Conservation (phyloP, 1,140 invertebrate genomes). For the Trachymyrmex septentrionalis region DNA sequence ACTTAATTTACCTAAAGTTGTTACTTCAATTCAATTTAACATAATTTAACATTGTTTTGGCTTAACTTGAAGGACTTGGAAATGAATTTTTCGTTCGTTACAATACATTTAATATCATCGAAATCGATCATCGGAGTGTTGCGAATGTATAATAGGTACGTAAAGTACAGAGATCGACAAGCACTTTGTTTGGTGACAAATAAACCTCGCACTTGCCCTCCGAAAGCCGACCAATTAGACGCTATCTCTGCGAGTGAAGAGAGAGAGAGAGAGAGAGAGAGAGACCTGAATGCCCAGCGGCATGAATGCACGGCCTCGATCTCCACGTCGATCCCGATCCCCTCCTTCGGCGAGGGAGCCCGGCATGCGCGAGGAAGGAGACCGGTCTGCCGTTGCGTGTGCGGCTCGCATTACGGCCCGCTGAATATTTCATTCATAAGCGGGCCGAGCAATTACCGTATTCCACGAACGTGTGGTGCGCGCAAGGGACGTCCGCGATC, state of each 20-base stretch:
- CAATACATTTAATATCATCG: neutral
- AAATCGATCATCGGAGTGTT: neutral
- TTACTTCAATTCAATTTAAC: neutral
- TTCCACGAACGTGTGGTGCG: constrained; percentile 72
- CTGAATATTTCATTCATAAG: constrained; percentile 85
- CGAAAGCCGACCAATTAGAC: constrained; percentile 37
- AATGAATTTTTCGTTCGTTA: neutral
- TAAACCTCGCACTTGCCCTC: constrained; percentile 19
- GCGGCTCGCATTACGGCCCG: constrained; percentile 79
- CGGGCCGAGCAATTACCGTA: constrained; percentile 76
- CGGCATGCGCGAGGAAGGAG: constrained; percentile 65
- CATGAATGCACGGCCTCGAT: constrained; percentile 66
- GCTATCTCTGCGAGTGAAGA: constrained; percentile 27
- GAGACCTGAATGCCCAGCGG: constrained; percentile 50
- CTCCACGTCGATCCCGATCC: constrained; percentile 50
- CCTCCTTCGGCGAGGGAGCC: constrained; percentile 1
- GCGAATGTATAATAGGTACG: neutral
- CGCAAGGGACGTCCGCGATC: constrained; percentile 51
- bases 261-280: neutral
- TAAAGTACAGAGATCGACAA: neutral
- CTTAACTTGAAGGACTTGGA: neutral
- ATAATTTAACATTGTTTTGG: neutral
- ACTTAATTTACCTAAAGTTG: neutral
- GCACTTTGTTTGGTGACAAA: constrained; percentile 24
- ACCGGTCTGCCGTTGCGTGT: constrained; percentile 80